Percentiles rank a stretch among this genome's conserved stretches.
phyloP scores from a whole-genome alignment of 2,888 invertebrate species.

The Diarsia dahlii region DNA sequence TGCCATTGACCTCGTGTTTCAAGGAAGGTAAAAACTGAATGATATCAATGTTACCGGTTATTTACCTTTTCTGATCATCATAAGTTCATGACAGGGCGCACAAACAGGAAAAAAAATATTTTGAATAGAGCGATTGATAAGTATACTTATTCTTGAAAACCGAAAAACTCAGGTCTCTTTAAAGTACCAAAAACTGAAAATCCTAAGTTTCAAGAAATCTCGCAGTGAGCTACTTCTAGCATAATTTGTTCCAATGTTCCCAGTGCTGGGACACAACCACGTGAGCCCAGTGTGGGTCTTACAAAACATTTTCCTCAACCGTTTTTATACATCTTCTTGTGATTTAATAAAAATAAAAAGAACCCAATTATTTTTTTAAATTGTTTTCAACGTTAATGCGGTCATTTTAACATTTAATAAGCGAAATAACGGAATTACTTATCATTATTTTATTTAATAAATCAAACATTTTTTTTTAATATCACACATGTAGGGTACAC shows the following conservation, averaged over 20 bases:
- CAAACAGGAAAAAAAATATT: neutral
- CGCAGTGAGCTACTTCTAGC: neutral
- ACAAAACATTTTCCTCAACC: no score
- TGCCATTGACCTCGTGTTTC: conserved; percentile 19
- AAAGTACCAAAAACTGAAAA: neutral
- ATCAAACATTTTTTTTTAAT: no score
- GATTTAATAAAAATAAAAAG: neutral
- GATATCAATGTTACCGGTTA: conserved; percentile 19
- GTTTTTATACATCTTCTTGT: neutral
- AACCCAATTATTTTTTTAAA: neutral
- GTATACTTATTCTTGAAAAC: neutral
- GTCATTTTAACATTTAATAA: neutral
- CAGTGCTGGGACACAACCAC: neutral
- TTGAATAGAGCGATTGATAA: neutral
- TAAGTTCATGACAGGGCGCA: neutral
- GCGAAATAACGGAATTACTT: neutral
- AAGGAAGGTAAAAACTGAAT: conserved; percentile 23
- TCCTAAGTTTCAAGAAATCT: neutral
- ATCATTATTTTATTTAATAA: no score
- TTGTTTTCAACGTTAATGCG: neutral
- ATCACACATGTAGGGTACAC: neutral
- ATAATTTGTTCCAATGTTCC: neutral
- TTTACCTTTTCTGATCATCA: conserved; percentile 17
- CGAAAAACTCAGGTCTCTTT: neutral
- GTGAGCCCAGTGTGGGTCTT: neutral